Evolutionary conservation across 2,113 vertebrate species (phyloP).

Genomic region (Sphaerodactylus townsendi): DNA sequence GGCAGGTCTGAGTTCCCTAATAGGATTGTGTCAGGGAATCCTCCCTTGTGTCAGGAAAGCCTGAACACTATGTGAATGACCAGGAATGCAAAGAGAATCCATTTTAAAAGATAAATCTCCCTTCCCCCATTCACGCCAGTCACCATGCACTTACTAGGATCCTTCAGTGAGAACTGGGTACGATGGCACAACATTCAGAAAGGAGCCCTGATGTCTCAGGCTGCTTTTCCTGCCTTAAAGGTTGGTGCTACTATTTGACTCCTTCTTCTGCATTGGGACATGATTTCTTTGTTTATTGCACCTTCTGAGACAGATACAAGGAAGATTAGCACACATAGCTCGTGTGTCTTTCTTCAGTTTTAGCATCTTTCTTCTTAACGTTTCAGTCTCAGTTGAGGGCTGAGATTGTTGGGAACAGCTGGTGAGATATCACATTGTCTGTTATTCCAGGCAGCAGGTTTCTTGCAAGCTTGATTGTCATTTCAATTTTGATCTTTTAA

Average conservation of each 20-base stretch:
- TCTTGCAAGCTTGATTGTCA: neutral
- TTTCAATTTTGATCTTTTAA: neutral
- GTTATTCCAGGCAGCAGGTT: neutral
- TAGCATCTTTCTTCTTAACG: constrained; percentile 1
- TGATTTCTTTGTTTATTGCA: neutral
- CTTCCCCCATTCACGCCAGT: neutral
- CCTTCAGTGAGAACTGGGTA: constrained; percentile 68
- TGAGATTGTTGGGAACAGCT: neutral
- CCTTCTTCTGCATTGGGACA: constrained; percentile 7
- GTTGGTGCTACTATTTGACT: constrained; percentile 46
- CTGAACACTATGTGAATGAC: constrained; percentile 22
- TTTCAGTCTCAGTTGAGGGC: neutral
- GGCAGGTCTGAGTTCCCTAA: constrained; percentile 51
- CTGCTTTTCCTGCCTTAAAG: constrained; percentile 57
- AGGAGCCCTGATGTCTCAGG: constrained; percentile 50
- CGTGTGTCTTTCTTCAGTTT: neutral
- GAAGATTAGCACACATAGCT: constrained; percentile 19
- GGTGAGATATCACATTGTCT: neutral
- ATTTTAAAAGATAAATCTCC: neutral
- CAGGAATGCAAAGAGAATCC: constrained; percentile 39
- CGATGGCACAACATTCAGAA: constrained; percentile 70
- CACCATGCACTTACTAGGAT: constrained; percentile 65
- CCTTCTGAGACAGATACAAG: constrained; percentile 23
- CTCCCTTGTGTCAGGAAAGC: constrained; percentile 39
- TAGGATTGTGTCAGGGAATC: constrained; percentile 60